A percentile compares a stretch with the other conserved stretches of the same genome.
Conservation (phyloP, 2,888 invertebrate genomes). For the Blera fallax region DNA sequence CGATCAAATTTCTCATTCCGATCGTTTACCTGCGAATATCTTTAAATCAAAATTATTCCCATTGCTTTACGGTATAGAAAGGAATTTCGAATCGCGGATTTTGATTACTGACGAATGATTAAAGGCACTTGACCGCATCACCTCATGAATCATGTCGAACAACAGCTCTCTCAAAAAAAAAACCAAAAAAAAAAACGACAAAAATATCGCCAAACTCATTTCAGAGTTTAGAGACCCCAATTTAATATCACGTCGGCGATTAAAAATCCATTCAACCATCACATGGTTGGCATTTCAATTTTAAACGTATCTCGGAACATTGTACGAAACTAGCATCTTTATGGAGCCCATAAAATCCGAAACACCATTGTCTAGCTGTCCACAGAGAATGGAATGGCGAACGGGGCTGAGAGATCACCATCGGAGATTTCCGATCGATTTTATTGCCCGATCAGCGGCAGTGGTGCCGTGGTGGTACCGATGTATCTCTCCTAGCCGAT, state of each 20-base stretch:
- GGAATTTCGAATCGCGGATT: not conserved
- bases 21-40: not conserved
- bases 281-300: slow-evolving; percentile 65
- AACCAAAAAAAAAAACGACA: not conserved
- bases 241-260: slow-evolving; percentile 52
- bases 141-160: not conserved
- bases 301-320: slow-evolving; percentile 44
- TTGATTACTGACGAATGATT: not conserved
- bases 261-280: slow-evolving; percentile 69
- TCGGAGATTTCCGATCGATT: slow-evolving; percentile 59
- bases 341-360: slow-evolving; percentile 57
- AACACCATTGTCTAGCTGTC: slow-evolving; percentile 65
- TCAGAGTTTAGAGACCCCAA: slow-evolving; percentile 50
- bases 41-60: not conserved
- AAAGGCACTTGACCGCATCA: not conserved
- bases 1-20: too few relatives aligned
- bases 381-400: slow-evolving; percentile 10
- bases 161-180: not conserved
- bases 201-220: slow-evolving; percentile 24
- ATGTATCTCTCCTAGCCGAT: slow-evolving; percentile 21
- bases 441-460: slow-evolving; percentile 20
- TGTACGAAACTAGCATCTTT: slow-evolving; percentile 52
- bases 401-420: slow-evolving; percentile 48
- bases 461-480: not conserved
- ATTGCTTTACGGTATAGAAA: not conserved